Percentiles rank a stretch among this genome's conserved stretches.
Conservation (phyloP, 2,888 invertebrate genomes). For the Lasioglossum villosulum region DNA sequence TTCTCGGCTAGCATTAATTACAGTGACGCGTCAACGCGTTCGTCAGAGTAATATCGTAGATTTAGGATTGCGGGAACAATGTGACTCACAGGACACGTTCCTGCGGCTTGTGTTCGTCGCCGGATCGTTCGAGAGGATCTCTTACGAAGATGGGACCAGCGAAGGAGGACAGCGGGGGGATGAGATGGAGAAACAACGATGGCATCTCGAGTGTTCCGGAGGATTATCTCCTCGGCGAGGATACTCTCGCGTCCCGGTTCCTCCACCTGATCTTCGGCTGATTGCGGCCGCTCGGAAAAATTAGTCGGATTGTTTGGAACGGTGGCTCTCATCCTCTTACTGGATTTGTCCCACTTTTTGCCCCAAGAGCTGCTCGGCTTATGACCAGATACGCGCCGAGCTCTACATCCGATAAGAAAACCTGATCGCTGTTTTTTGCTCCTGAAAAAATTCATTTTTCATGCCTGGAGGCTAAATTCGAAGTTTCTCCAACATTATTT, state of each 20-base stretch:
- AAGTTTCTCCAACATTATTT: background rate
- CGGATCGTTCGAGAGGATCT: background rate
- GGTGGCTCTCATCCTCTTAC: conserved; percentile 75
- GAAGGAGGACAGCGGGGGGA: background rate
- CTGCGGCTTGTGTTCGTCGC: conserved; percentile 6
- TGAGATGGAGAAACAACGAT: conserved; percentile 49
- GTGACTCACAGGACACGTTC: conserved; percentile 38
- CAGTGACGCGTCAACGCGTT: background rate
- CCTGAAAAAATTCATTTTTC: background rate
- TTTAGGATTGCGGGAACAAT: conserved; percentile 33
- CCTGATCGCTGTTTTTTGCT: background rate
- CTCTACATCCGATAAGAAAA: conserved; percentile 7
- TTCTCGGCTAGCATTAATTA: background rate
- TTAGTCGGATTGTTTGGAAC: conserved; percentile 79
- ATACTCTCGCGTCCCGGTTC: conserved; percentile 57
- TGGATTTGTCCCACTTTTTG: conserved; percentile 48
- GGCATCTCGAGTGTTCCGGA: conserved; percentile 64
- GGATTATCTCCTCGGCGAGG: conserved; percentile 66
- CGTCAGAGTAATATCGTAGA: conserved; percentile 18
- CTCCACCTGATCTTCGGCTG: conserved; percentile 58
- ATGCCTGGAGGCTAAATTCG: background rate
- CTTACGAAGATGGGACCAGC: background rate
- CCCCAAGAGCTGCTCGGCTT: conserved; percentile 24
- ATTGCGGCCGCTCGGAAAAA: conserved; percentile 72
- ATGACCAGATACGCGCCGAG: conserved; percentile 14